phyloP scores from a whole-genome alignment of 2,113 vertebrate genomes.

The Halcyon senegalensis region DNA sequence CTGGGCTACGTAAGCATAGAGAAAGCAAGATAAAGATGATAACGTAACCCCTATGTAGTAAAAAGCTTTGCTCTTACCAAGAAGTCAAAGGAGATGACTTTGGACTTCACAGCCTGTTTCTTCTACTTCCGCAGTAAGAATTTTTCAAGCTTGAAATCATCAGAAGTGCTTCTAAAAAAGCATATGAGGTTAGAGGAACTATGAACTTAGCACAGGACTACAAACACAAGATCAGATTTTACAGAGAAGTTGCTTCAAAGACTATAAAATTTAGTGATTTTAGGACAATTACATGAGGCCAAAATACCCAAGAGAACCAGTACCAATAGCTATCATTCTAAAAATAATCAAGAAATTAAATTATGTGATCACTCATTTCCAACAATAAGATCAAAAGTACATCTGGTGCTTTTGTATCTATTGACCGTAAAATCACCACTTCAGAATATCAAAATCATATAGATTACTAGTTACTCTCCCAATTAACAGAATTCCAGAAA shows the following conservation, averaged over 20 bases:
- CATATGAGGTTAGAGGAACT: not conserved
- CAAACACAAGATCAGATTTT: not conserved
- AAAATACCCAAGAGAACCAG: not conserved
- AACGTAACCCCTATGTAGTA: not conserved
- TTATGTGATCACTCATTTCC: not conserved
- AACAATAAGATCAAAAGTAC: not conserved
- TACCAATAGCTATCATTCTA: not conserved
- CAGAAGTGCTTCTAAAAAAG: not conserved
- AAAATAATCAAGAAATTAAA: not conserved
- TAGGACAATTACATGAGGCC: not conserved
- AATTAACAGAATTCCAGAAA: not conserved
- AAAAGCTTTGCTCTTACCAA: not conserved
- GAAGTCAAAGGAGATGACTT: not conserved
- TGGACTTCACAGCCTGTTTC: not conserved
- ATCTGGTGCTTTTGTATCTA: not conserved
- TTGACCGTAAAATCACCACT: not conserved
- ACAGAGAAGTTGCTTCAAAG: not conserved
- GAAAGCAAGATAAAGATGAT: not conserved
- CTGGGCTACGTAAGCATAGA: not conserved
- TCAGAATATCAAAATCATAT: not conserved
- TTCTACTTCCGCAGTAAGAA: not conserved
- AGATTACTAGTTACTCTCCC: not conserved
- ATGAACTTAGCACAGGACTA: not conserved
- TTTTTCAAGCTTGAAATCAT: not conserved
- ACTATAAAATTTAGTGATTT: not conserved